A percentile compares a stretch with the other conserved stretches of the same genome.
phyloP scores from a whole-genome alignment of 2,113 vertebrate species.

The Rhodinocichla rosea region DNA sequence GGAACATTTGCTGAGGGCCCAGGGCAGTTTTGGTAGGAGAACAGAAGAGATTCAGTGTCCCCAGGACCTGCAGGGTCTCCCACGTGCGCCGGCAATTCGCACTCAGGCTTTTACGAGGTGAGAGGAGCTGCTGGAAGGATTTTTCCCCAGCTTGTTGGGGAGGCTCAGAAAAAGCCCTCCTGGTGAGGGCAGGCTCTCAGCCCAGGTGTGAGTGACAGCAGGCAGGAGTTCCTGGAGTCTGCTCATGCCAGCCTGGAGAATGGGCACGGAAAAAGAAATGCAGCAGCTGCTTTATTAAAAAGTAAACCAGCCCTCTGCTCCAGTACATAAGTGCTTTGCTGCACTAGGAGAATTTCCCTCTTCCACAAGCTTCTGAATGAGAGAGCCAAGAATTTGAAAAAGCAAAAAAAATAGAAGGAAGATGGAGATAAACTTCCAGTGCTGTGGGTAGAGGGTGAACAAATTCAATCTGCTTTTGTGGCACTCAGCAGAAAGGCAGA shows the following conservation, averaged over 20 bases:
- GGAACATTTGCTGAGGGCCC: neutral
- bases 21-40: neutral
- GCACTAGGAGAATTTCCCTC: neutral
- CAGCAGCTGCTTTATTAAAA: neutral
- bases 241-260: neutral
- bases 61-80: neutral
- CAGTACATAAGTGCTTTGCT: neutral
- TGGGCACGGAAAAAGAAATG: accelerated
- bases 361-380: neutral
- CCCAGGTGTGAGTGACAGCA: neutral
- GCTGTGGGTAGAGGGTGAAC: neutral
- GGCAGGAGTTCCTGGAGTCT: neutral
- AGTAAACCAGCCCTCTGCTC: neutral
- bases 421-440: neutral
- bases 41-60: neutral
- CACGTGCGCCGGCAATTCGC: neutral
- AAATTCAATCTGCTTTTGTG: neutral
- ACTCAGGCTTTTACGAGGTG: constrained; percentile 16
- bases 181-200: neutral
- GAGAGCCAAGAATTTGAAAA: neutral
- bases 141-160: neutral
- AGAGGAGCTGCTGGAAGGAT: constrained; percentile 35
- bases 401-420: neutral
- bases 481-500: neutral
- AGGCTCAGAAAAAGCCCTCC: neutral